Evolutionary conservation across 2,888 invertebrate species (phyloP), one percentile per base, ranked within the genome.

Genomic region (Desoria tigrina): DNA sequence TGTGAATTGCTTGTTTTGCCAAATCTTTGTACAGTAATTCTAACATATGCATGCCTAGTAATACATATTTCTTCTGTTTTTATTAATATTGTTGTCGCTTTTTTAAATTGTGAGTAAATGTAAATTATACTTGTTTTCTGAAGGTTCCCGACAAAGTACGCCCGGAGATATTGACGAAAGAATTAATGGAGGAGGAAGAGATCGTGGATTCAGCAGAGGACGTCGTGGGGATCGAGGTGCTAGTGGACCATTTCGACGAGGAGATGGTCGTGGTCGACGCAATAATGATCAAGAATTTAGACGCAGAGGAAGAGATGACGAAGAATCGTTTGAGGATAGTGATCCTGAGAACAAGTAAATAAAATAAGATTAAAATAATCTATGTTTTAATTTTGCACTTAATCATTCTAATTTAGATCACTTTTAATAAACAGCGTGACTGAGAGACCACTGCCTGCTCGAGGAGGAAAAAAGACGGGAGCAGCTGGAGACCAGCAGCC

Each of bases 91-190:
- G 11, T 32, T 32, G 32, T 32, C 11, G 3, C 54, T 11, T 28
- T n/a, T n/a, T n/a, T n/a, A n/a, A n/a, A n/a, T n/a, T n/a, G n/a
- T n/a, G n/a, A n/a, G n/a, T n/a, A n/a, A n/a, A n/a, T n/a, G n/a
- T n/a, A n/a, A n/a, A n/a, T 32, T 32, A 7, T 32, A 11, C 11
- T 32, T 32, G 11, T 32, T 32, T 32, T 32, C 11, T 32, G 32
- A 32, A 74, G 74, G 74, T 51, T 74, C 74, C 23, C 68, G 74
- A 6, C 73, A 76, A 55, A 74, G 74, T 50, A 76, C 76, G 54
- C 76, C 76, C 16, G 75, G 75, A 39, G 75, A 75, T 55, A 69
- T 74, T 18, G 76, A 76, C n/a, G 76, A 76, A 59, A 65, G 74
- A 61, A 65, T 76, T 57, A 73, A 73, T 50, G 75, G 72, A 6